phyloP scores from a whole-genome alignment of 2,113 vertebrate species.

The Elachura formosa region DNA sequence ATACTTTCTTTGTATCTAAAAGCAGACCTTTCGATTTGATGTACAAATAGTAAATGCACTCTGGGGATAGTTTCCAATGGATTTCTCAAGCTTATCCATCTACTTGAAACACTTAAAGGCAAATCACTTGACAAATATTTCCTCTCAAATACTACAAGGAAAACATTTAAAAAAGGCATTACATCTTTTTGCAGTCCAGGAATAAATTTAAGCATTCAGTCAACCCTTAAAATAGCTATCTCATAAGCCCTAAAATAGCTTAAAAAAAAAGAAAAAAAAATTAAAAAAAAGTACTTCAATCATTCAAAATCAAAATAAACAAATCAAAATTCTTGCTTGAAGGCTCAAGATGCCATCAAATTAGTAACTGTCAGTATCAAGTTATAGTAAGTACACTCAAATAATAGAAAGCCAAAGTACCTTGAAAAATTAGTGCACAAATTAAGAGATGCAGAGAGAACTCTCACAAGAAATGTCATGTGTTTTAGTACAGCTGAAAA shows the following conservation, averaged over 20 bases:
- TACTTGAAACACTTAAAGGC: background rate
- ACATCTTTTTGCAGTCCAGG: background rate
- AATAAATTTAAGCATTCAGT: background rate
- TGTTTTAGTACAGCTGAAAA: background rate
- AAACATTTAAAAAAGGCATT: background rate
- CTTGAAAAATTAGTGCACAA: background rate
- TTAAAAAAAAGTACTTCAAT: no score
- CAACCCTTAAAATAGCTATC: background rate
- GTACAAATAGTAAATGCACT: conserved; percentile 9
- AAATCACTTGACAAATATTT: conserved; percentile 18
- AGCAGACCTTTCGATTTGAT: background rate
- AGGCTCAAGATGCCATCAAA: background rate
- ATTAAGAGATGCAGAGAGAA: background rate
- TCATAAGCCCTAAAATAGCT: background rate
- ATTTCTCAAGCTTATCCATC: background rate
- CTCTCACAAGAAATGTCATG: background rate
- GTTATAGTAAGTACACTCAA: background rate
- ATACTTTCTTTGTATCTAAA: conserved; percentile 1
- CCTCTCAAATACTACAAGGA: background rate
- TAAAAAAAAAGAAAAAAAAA: background rate
- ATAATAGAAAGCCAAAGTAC: background rate
- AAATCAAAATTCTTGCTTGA: background rate
- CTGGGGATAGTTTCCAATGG: conserved; percentile 13
- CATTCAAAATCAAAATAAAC: background rate
- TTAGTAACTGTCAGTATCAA: background rate